These are phyloP conservation scores for Mythimna lalbum DNA, from an alignment of 2,888 invertebrate genomes.

Conservation along the genomic window DNA sequence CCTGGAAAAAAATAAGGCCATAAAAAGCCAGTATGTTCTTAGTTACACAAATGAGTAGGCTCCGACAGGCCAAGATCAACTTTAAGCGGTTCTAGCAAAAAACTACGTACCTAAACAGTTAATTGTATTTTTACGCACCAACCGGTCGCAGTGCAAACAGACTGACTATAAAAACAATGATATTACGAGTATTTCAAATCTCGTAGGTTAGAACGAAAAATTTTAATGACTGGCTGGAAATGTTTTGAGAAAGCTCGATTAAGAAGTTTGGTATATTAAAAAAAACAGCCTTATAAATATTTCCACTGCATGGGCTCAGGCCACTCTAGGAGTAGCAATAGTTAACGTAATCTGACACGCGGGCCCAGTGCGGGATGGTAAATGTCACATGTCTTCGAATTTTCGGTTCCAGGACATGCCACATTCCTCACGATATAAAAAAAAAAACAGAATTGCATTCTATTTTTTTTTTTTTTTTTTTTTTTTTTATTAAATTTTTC, in stretches of 20 bases:
- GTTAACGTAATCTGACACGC: no score
- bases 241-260: constrained; percentile 1
- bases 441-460: no score
- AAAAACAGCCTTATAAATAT: not conserved
- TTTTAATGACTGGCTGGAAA: constrained; percentile 17
- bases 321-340: no score
- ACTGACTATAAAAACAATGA: constrained; percentile 27
- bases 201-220: not conserved
- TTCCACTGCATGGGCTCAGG: no score
- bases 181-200: not conserved
- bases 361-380: no score
- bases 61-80: not conserved
- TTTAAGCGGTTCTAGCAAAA: constrained; percentile 25
- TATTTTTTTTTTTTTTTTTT: no score
- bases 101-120: constrained; percentile 9
- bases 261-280: constrained; percentile 10
- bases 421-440: no score
- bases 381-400: no score
- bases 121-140: constrained; percentile 26
- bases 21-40: not conserved
- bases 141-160: constrained; percentile 1
- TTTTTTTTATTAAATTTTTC: no score
- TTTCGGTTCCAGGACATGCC: no score
- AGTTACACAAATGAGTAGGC: constrained; percentile 8
- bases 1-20: not conserved